Evolutionary conservation across 2,797 vertebrate genomes (phyloP).

Genomic region (Rhinoraja longicauda): DNA sequence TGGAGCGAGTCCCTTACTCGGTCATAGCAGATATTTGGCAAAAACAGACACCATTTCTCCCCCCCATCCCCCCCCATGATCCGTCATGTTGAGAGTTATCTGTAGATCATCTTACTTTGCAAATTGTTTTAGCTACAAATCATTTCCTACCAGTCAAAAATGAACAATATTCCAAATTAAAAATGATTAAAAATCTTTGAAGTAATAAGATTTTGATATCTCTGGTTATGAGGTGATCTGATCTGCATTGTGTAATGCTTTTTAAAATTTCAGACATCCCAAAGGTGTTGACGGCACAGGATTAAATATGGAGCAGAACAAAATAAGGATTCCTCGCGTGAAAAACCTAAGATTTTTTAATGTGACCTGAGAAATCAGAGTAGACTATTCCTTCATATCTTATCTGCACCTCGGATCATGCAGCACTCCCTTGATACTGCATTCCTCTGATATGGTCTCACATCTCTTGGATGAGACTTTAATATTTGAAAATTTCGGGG

Average conservation of each 20-base stretch:
- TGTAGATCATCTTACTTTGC: too few relatives aligned
- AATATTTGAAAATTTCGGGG: not conserved
- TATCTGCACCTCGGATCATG: not conserved
- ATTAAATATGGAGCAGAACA: not conserved
- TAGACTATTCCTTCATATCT: not conserved
- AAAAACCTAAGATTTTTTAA: not conserved
- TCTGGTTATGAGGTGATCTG: not conserved
- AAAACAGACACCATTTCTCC: too few relatives aligned
- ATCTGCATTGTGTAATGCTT: not conserved
- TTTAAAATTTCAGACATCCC: not conserved
- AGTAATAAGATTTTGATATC: not conserved
- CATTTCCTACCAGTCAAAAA: too few relatives aligned
- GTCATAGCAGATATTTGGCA: too few relatives aligned
- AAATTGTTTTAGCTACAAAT: too few relatives aligned
- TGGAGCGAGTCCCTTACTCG: too few relatives aligned
- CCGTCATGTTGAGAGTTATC: too few relatives aligned
- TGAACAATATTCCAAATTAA: too few relatives aligned
- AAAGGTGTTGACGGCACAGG: not conserved
- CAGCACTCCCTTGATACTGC: not conserved
- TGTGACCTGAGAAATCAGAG: not conserved
- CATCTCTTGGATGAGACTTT: not conserved
- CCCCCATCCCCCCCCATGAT: too few relatives aligned
- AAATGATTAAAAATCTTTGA: too few relatives aligned
- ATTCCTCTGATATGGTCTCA: not conserved
- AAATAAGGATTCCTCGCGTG: not conserved